Base-by-base conservation (phyloP, 2,797 vertebrate species). In the Cossypha dichroa region DNA sequence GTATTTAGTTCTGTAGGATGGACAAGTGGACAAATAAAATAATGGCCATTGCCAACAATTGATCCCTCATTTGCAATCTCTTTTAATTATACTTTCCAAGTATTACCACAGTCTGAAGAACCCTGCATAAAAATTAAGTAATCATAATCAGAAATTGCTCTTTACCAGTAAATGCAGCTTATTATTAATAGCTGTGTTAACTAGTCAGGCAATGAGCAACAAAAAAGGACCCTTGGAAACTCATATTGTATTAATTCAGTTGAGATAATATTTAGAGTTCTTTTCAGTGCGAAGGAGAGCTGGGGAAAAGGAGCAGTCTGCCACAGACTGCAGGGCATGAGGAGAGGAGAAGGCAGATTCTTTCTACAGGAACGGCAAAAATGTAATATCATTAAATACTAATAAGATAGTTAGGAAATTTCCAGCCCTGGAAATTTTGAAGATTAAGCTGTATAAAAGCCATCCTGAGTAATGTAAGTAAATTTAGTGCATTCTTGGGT, bases 171-270 rank as follows among this genome's bases (percentile, higher is more conserved):
- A 73, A 58, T 34, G 3, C 9, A 77, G 10, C 23, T 74, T 46
- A 14, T 69, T 67, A 51, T 28, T 54, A 51, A 26, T 62, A 66
- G 4, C 26, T 64, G 10, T 45, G 22, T 58, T 86, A 74, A n/a
- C 46, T 58, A 13, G 4, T 58, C 34, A 31, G 0, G 0, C 28
- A 79, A 40, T 6, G 60, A 41, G 19, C 34, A 52, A 36, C 17
- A 26, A 13, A 41, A 69, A 75, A 56, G 5, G 22, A 79, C 17
- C 6, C 8, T 55, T 36, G 17, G 51, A 80, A 76, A 69, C 4
- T 74, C 4, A 6, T 25, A 8, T 41, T 72, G 3, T 15, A 25
- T 33, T 58, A 49, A 54, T 76, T 85, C 64, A 46, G 19, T 11
- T 51, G 51, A 66, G 34, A 51, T 62, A 85, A 67, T 3, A 43